A percentile compares a stretch with the other conserved stretches of the same genome.
Conservation (phyloP, 2,888 invertebrate genomes). For the Gortyna flavago region DNA sequence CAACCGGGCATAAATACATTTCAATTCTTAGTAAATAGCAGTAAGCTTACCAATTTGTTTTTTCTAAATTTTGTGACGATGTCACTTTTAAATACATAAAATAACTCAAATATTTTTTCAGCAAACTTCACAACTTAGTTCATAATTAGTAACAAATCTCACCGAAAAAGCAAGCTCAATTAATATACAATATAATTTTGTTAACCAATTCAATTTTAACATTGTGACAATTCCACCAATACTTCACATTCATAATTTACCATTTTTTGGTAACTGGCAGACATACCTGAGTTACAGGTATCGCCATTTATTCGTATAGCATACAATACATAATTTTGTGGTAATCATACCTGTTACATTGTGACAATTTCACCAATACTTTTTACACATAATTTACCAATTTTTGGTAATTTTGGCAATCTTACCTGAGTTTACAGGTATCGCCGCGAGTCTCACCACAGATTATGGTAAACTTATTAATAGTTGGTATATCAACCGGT, state of each 20-base stretch:
- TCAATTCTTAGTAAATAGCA: conserved; percentile 10
- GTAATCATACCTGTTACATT: conserved; percentile 4
- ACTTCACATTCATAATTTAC: conserved; percentile 11
- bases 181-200: conserved; percentile 37
- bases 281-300: conserved; percentile 2
- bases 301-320: conserved; percentile 4
- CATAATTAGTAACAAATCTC: conserved; percentile 58
- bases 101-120: conserved; percentile 32
- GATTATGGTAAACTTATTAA: conserved; percentile 50
- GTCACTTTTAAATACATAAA: conserved; percentile 36
- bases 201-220: conserved; percentile 17
- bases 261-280: conserved; percentile 12
- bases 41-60: conserved; percentile 32
- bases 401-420: conserved; percentile 21
- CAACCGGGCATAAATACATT: neutral
- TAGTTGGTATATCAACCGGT: conserved; percentile 73
- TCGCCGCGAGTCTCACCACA: conserved; percentile 48
- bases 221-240: conserved; percentile 9
- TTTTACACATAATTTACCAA: conserved; percentile 26
- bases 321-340: neutral
- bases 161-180: conserved; percentile 59
- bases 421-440: conserved; percentile 17
- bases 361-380: conserved; percentile 10
- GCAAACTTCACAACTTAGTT: conserved; percentile 60
- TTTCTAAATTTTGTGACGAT: conserved; percentile 28